Conservation (phyloP, 2,888 invertebrate species). For the Melanotus villosus region DNA sequence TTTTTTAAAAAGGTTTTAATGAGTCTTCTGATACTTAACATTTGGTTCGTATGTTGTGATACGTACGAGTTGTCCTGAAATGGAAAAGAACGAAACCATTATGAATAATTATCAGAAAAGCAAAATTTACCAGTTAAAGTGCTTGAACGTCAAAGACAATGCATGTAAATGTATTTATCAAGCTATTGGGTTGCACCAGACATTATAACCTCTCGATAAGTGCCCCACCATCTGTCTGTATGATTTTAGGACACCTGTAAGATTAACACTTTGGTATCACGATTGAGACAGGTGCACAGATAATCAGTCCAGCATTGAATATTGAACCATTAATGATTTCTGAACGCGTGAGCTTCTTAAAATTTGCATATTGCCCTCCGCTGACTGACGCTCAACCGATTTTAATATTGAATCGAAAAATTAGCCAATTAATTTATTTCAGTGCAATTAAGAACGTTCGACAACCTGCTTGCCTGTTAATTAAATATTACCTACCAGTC, state of each 20-base stretch:
- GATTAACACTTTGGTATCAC: slow-evolving; percentile 48
- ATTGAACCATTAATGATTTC: slow-evolving; percentile 11
- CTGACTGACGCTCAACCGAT: slow-evolving; percentile 4
- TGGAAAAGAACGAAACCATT: no score
- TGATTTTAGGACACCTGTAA: slow-evolving; percentile 43
- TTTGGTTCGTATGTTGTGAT: background rate
- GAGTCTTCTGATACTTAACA: background rate
- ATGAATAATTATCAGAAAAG: no score
- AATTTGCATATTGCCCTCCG: slow-evolving; percentile 12
- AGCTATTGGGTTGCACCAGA: background rate
- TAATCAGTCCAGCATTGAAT: slow-evolving; percentile 41
- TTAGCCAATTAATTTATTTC: slow-evolving; percentile 12
- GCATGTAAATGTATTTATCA: background rate
- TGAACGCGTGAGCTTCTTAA: background rate
- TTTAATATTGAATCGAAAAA: slow-evolving; percentile 15
- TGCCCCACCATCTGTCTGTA: slow-evolving; percentile 42
- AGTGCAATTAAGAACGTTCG: slow-evolving; percentile 4
- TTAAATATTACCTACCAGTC: background rate
- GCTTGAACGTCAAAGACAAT: no score
- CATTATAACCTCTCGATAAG: slow-evolving; percentile 8
- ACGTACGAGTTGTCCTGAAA: no score
- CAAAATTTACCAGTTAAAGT: no score
- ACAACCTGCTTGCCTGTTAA: slow-evolving; percentile 1
- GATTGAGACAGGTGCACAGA: slow-evolving; percentile 47
- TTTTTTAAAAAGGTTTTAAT: background rate